Evolutionary conservation across 2,113 vertebrate genomes (phyloP).

Genomic region (Serilophus lunatus): DNA sequence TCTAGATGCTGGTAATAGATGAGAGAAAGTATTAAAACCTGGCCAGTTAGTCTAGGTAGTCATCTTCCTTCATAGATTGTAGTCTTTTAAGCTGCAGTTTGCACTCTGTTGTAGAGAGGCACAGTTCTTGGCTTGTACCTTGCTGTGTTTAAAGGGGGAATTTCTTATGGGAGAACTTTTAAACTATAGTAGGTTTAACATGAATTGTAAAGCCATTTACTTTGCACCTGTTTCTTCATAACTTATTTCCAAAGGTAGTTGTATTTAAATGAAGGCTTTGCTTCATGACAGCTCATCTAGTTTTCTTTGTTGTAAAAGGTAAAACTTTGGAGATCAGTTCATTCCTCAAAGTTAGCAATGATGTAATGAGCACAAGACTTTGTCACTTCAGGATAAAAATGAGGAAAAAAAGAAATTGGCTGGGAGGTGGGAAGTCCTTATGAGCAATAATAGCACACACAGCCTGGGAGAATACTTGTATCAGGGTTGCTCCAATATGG

Average conservation of each 20-base stretch:
- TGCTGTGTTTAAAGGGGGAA: constrained; percentile 64
- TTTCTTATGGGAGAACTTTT: constrained; percentile 53
- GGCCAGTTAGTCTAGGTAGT: constrained; percentile 60
- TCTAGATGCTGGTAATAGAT: constrained; percentile 59
- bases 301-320: constrained; percentile 50
- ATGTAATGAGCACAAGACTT: constrained; percentile 54
- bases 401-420: neutral
- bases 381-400: constrained; percentile 30
- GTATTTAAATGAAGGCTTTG: constrained; percentile 65
- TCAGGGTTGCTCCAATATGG: constrained; percentile 22
- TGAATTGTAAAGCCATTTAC: constrained; percentile 65
- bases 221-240: constrained; percentile 70
- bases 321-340: constrained; percentile 17
- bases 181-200: constrained; percentile 55
- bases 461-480: constrained; percentile 1
- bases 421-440: constrained; percentile 38
- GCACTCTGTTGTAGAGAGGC: constrained; percentile 66
- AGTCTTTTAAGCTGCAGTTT: constrained; percentile 64
- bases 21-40: constrained; percentile 60
- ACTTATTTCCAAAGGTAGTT: constrained; percentile 69
- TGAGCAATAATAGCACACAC: constrained; percentile 58
- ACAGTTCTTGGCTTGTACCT: constrained; percentile 63
- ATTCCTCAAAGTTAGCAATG: neutral
- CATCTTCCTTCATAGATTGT: constrained; percentile 59
- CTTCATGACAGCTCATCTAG: constrained; percentile 53